These are phyloP conservation scores for Thunnus albacares DNA, from an alignment of 2,797 vertebrate species.

Conservation along the genomic window DNA sequence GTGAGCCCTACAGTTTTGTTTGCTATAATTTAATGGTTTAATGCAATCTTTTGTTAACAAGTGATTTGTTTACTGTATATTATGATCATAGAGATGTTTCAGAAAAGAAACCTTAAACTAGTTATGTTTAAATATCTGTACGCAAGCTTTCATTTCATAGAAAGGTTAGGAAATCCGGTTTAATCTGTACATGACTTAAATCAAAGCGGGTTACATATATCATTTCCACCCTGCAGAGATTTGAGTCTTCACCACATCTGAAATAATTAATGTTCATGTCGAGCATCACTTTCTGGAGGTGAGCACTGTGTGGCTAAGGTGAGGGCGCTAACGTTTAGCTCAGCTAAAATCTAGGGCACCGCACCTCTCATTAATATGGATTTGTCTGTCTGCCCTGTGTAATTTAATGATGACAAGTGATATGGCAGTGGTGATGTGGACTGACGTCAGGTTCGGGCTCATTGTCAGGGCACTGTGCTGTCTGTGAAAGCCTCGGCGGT, in stretches of 20 bases:
- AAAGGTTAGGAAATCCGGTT: conserved; percentile 15
- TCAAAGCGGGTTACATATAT: conserved; percentile 22
- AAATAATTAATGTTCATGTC: conserved; percentile 63
- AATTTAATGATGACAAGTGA: conserved; percentile 83
- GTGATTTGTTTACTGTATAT: background rate
- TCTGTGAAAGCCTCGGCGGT: conserved; percentile 53
- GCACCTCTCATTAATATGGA: conserved; percentile 72
- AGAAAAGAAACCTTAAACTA: background rate
- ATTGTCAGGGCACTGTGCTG: conserved; percentile 49
- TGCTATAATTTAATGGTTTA: too few species aligned
- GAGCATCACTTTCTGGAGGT: conserved; percentile 43
- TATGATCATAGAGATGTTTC: background rate
- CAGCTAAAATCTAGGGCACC: conserved; percentile 45
- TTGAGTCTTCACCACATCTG: conserved; percentile 47
- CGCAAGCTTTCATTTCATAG: background rate
- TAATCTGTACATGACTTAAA: conserved; percentile 9
- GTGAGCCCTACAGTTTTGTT: background rate
- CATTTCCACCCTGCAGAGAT: conserved; percentile 44
- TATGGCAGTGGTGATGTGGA: conserved; percentile 60
- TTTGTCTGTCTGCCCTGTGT: conserved; percentile 62
- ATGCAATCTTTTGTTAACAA: background rate
- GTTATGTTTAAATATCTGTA: background rate
- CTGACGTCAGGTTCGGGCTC: conserved; percentile 66
- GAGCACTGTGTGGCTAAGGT: conserved; percentile 29
- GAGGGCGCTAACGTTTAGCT: conserved; percentile 61